Evolutionary conservation across 1,140 invertebrate genomes (phyloP).

Genomic region (Zaprionus kolodkinae): DNA sequence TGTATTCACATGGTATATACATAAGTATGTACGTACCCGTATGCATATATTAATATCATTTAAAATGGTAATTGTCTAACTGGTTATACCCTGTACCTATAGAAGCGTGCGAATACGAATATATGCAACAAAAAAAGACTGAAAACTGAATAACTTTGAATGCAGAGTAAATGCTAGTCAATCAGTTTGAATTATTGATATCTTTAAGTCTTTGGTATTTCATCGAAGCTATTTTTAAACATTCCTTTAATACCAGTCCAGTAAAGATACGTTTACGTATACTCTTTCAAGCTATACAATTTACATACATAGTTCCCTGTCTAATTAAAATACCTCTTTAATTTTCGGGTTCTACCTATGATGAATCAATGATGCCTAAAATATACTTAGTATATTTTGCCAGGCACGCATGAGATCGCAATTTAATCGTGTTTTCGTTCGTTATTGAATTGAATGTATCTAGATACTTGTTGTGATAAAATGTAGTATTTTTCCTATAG

Average conservation of each 20-base stretch:
- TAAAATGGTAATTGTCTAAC: slow-evolving; percentile 34
- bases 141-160: background rate
- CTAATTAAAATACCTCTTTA: background rate
- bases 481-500: slow-evolving; percentile 24
- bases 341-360: background rate
- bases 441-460: background rate
- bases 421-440: background rate
- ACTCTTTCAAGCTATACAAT: background rate
- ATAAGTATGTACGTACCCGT: slow-evolving; percentile 5
- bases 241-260: background rate
- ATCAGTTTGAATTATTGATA: background rate
- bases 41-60: slow-evolving; percentile 36
- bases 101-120: background rate
- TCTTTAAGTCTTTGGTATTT: slow-evolving; percentile 1
- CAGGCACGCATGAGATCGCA: background rate
- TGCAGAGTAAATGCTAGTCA: background rate
- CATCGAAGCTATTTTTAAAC: slow-evolving; percentile 1
- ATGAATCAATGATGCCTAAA: background rate
- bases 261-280: background rate
- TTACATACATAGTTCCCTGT: background rate
- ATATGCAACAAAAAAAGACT: background rate
- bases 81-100: slow-evolving; percentile 24
- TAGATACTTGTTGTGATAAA: slow-evolving; percentile 6
- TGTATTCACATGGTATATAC: too few relatives aligned
- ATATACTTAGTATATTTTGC: background rate